These are phyloP conservation scores for Nysson spinosus DNA, from an alignment of 2,888 invertebrate genomes.

Conservation along the genomic window DNA sequence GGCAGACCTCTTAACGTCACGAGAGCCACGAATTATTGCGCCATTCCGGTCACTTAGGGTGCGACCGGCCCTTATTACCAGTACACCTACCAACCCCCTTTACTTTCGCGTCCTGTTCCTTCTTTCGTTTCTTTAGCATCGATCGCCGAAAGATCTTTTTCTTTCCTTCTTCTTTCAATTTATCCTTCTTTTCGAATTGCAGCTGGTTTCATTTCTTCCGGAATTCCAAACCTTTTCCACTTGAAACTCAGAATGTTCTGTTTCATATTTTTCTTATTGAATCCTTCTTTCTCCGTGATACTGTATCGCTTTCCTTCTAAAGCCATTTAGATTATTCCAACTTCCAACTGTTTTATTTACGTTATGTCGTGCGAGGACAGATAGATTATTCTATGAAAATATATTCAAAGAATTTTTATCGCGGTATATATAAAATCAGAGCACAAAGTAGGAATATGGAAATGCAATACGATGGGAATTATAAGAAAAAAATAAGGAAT, in stretches of 20 bases:
- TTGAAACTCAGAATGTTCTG: too few species aligned
- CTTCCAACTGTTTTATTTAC: too few species aligned
- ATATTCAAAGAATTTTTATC: background rate
- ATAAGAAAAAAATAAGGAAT: conserved; percentile 36
- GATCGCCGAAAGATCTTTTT: conserved; percentile 39
- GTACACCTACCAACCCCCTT: conserved; percentile 42
- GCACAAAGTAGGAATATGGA: background rate
- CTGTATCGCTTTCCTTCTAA: too few species aligned
- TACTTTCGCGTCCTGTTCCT: conserved; percentile 22
- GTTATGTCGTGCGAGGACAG: too few species aligned
- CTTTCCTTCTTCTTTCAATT: background rate
- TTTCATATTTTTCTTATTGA: too few species aligned
- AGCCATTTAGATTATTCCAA: too few species aligned
- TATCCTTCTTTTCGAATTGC: background rate
- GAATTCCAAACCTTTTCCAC: background rate
- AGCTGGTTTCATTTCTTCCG: background rate
- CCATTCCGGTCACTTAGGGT: conserved; percentile 76
- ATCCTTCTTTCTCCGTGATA: too few species aligned
- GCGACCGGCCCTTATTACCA: conserved; percentile 74
- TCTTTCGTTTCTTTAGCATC: conserved; percentile 5
- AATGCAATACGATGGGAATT: conserved; percentile 3
- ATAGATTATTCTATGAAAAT: background rate
- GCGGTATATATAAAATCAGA: background rate
- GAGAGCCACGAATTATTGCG: conserved; percentile 75
- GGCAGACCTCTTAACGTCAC: conserved; percentile 75